Evolutionary conservation across 2,113 vertebrate genomes (phyloP), one percentile per base, ranked within the genome.

Genomic region (Chaetops frenatus): DNA sequence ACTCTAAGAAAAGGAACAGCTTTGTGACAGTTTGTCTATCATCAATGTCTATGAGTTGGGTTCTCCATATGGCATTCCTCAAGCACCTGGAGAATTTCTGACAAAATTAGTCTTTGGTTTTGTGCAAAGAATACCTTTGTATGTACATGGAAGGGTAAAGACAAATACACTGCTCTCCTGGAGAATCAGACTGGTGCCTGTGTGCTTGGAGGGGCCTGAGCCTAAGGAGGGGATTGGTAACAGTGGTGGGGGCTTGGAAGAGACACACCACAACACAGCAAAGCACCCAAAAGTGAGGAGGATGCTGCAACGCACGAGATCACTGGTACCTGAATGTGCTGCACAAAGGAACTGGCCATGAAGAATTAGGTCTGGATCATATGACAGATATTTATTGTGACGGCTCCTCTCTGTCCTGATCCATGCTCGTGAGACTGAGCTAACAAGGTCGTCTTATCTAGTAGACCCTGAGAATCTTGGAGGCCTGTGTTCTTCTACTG

Each of bases 261-360:
- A 73, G 42, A 15, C 29, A 66, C 36, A 35, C 2, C 11, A 23
- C 0, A 3, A 6, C n/a, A 33, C 0, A 6, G 23, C 15, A n/a
- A 51, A 83, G 53, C 36, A 87, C 57, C 22, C 27, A 28, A 7
- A 72, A 65, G 27, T 11, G 21, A 80, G 78, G 11, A 85, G 35
- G 7, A n/a, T 48, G 51, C 21, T 79, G 40, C 65, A 79, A 0
- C 4, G 17, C 62, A 62, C 0, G 1, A 76, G 57, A 18, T 38
- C 31, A 9, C 31, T 60, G 23, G 10, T 47, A 48, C 24, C 36
- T 42, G 15, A 44, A 42, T 53, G 53, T 36, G 7, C 60, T 86
- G 28, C 27, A 51, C 51, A 19, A 81, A 78, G 44, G 20, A 45
- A 40, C 3, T 64, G 42, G 10, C 20, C 19, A 7, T 60, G 70